Conservation (phyloP, 2,888 invertebrate genomes). For the Panopea generosa region DNA sequence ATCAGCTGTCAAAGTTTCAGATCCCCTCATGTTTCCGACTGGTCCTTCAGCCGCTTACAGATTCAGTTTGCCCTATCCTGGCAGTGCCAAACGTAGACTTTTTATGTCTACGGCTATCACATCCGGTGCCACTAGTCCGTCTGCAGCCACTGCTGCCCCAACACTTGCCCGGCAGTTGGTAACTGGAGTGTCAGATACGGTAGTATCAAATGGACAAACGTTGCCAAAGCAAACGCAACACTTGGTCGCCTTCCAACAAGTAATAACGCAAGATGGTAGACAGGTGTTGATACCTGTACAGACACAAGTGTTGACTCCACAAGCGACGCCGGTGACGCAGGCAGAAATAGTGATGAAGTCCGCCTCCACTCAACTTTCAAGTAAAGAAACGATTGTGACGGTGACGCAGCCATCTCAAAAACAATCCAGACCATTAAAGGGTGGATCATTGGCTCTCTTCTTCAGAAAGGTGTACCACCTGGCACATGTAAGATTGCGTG, state of each 20-base stretch:
- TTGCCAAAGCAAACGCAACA: constrained; percentile 57
- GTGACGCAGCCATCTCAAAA: constrained; percentile 20
- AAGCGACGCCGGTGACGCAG: background rate
- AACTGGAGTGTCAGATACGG: constrained; percentile 22
- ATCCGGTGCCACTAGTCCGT: background rate
- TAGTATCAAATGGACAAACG: background rate
- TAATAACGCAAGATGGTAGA: constrained; percentile 79
- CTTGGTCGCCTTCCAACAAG: constrained; percentile 79
- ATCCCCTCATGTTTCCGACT: constrained; percentile 78
- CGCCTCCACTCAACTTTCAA: background rate
- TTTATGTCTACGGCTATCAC: constrained; percentile 66
- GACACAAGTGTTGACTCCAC: constrained; percentile 63
- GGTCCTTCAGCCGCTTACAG: constrained; percentile 80
- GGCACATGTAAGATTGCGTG: constrained; percentile 95
- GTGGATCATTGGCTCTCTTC: constrained; percentile 91
- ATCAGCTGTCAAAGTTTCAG: constrained; percentile 44
- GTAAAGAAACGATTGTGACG: background rate
- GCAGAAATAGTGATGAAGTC: constrained; percentile 14
- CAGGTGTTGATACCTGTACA: constrained; percentile 81
- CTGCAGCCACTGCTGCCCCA: too few relatives aligned
- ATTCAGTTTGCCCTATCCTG: constrained; percentile 82
- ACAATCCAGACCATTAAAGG: constrained; percentile 86
- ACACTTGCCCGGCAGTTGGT: background rate
- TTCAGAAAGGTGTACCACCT: constrained; percentile 97
- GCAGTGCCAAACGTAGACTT: constrained; percentile 84